Evolutionary conservation across 1,140 invertebrate species (phyloP), one percentile per base, ranked within the genome.

Genomic region (Trichoplusia ni): DNA sequence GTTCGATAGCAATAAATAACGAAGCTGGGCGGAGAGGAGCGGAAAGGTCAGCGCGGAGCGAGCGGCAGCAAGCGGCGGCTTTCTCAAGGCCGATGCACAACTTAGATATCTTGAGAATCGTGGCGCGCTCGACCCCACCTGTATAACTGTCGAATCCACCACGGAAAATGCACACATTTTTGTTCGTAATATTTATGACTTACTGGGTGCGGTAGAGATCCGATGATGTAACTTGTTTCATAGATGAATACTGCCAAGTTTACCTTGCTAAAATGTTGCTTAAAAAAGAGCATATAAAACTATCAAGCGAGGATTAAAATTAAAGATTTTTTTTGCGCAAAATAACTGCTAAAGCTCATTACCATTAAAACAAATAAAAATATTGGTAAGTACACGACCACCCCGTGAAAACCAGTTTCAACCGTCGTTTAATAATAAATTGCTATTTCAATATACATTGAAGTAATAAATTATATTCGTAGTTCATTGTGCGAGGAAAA

Each of bases 11-110:
- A 66, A 66, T 80, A 80, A 77, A 80, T 80, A 80, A 73, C 37
- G 13, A 42, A 11, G 42, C 33, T 56, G 64, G 61, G 59, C 31
- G 38, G 64, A 46, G 58, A 69, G 67, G 53, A 71, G 62, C 69
- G 64, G 72, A 78, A 77, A 77, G 75, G 73, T 76, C 71, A 76
- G 53, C 47, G 53, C 35, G 35, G 31, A 29, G 56, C 67, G 67
- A 70, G 67, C 63, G 67, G 68, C 67, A 58, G 68, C 65, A 58
- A 49, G 56, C 44, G 58, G 65, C 70, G 67, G 69, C 73, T 75
- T 71, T 72, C 69, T 76, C 81, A 84, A 84, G 81, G 79, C 75
- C 81, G 75, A 78, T 78, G 69, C 71, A 66, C 73, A 75, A 72
- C 66, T 73, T 71, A 73, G 77, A 79, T 79, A 77, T 53, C 70